Evolutionary conservation across 1,140 invertebrate genomes (phyloP), one percentile per base, ranked within the genome.

Genomic region (Andricus grossulariae): DNA sequence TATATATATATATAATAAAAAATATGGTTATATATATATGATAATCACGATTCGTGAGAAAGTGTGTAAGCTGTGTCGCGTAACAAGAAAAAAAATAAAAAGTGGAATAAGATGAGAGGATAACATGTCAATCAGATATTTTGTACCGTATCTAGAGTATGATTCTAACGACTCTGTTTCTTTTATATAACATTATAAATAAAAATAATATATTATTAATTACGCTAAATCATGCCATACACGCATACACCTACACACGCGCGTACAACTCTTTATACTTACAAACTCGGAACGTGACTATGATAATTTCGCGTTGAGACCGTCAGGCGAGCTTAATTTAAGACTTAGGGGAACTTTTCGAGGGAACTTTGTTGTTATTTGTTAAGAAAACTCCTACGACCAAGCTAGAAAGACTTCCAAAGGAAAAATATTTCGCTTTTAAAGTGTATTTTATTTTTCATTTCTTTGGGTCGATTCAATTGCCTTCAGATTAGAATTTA

Each of bases 81-180:
- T 70, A 71, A 82, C 66, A 71, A 74, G 19, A 45, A 57, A 75
- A 73, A 54, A 73, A 77, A 21, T 54, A 39, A 50, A 75, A 50
- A 78, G 16, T 5, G 12, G 18, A 21, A 12, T 19, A 55, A 55
- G 8, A 66, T 32, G 5, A 77, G 77, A 75, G 76, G 72, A 86
- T 74, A 73, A 80, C 80, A 85, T 83, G 82, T 85, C 86, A 86
- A 88, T 88, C 84, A 81, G 80, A 85, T 88, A 87, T 88, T 88
- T 88, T 88, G 80, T 88, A 88, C 80, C 25, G 81, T 82, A 83
- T 80, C 76, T 81, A 84, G 76, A 66, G 21, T 60, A 75, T 71
- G 45, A 80, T 21, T 60, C 21, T 60, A 60, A 66, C 60, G 32
- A 66, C 60, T 66, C 60, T 66, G 60, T 66, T 66, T 66, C 60